phyloP scores from a whole-genome alignment of 2,888 invertebrate species.

The Cerastoderma edule region DNA sequence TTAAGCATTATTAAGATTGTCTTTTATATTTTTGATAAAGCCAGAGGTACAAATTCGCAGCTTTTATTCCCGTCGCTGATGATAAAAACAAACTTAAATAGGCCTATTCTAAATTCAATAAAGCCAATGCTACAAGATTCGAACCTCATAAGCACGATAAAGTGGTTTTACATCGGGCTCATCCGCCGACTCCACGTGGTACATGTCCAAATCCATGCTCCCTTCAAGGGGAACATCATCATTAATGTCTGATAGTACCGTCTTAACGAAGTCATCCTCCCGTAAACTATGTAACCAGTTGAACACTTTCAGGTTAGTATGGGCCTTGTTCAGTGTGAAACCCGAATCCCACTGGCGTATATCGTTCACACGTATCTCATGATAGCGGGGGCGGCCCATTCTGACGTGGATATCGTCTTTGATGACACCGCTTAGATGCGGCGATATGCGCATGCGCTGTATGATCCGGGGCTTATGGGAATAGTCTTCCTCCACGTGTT shows the following conservation, averaged over 20 bases:
- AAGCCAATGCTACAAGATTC: constrained; percentile 52
- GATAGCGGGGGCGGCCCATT: constrained; percentile 78
- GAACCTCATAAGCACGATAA: constrained; percentile 51
- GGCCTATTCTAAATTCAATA: too few relatives aligned
- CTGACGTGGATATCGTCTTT: constrained; percentile 74
- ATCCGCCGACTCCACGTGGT: constrained; percentile 72
- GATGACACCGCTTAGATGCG: constrained; percentile 76
- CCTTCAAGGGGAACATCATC: constrained; percentile 56
- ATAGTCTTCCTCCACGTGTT: constrained; percentile 72
- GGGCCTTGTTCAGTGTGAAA: constrained; percentile 68
- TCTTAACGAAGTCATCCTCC: constrained; percentile 85
- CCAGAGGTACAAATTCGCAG: too few relatives aligned
- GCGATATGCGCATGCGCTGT: constrained; percentile 77
- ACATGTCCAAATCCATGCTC: constrained; percentile 50
- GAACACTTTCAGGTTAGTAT: constrained; percentile 96
- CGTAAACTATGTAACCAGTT: constrained; percentile 96
- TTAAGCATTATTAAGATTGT: too few relatives aligned
- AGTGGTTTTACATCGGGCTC: constrained; percentile 75
- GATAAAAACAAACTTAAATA: too few relatives aligned
- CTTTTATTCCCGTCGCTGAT: too few relatives aligned
- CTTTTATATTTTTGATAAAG: too few relatives aligned
- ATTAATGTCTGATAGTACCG: constrained; percentile 56
- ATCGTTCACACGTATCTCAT: constrained; percentile 72
- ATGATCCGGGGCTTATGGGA: constrained; percentile 71
- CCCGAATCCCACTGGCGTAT: constrained; percentile 72